These are phyloP conservation scores for Sardina pilchardus DNA, from an alignment of 2,113 vertebrate genomes.

Conservation along the genomic window DNA sequence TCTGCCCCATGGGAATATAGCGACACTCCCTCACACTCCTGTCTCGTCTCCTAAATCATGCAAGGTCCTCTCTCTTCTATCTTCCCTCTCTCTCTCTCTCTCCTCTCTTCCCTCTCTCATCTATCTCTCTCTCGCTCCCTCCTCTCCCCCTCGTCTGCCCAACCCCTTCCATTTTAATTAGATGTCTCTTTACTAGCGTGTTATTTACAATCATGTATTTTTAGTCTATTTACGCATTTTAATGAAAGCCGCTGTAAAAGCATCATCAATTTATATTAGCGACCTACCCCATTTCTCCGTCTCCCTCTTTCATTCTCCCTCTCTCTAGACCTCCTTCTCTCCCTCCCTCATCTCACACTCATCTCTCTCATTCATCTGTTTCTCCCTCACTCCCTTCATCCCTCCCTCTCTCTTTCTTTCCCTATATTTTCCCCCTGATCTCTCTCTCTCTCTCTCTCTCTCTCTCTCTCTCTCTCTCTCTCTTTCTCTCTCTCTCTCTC, in stretches of 20 bases:
- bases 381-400: not conserved
- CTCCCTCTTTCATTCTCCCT: constrained; percentile 18
- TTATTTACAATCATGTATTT: constrained; percentile 75
- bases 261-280: constrained; percentile 69
- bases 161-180: constrained; percentile 59
- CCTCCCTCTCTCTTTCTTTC: not conserved
- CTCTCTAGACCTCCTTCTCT: constrained; percentile 16
- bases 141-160: not conserved
- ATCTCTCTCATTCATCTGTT: constrained; percentile 1
- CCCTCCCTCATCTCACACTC: not conserved
- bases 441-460: not conserved
- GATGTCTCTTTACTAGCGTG: constrained; percentile 50
- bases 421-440: not conserved
- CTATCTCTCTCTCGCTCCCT: not conserved
- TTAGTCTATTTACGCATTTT: constrained; percentile 68
- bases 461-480: constrained; percentile 2
- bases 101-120: not conserved
- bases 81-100: not conserved
- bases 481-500: not conserved
- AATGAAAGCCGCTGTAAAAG: constrained; percentile 69
- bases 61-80: not conserved
- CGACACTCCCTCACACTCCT: not conserved
- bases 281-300: constrained; percentile 56
- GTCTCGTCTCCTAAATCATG: not conserved
- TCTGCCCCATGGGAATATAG: not conserved